Conservation (phyloP, 2,888 invertebrate species). For the Microctonus hyperodae region DNA sequence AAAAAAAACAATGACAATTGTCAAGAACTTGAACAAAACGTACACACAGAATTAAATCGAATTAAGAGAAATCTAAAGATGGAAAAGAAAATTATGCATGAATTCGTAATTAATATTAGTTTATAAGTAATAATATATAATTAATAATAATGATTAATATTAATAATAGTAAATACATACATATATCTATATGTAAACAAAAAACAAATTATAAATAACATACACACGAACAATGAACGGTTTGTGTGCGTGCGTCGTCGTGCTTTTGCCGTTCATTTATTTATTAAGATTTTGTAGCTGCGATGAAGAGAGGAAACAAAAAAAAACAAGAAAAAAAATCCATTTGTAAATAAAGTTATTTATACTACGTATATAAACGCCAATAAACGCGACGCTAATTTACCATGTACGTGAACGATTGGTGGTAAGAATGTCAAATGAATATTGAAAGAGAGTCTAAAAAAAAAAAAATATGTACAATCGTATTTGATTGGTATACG, state of each 20-base stretch:
- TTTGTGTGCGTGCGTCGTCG: conserved; percentile 1
- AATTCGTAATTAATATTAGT: conserved; percentile 6
- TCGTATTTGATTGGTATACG: conserved; percentile 12
- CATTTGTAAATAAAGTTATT: conserved; percentile 28
- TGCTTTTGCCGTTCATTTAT: conserved; percentile 19
- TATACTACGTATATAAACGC: conserved; percentile 21
- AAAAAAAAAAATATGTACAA: background rate
- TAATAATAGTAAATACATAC: background rate
- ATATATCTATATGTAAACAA: background rate
- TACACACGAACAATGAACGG: background rate
- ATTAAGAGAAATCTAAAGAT: background rate
- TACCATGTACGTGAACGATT: conserved; percentile 14
- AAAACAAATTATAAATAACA: conserved; percentile 2
- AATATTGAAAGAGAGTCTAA: background rate
- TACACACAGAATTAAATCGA: background rate
- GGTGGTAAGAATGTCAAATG: background rate
- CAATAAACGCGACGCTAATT: conserved; percentile 27
- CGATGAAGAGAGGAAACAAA: background rate
- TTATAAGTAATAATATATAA: background rate
- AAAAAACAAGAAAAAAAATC: background rate
- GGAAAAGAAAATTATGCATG: background rate
- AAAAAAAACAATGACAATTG: background rate
- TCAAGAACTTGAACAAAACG: background rate
- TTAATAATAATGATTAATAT: background rate
- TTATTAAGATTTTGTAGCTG: conserved; percentile 27